These are phyloP conservation scores for Lipophrys pholis DNA, from an alignment of 2,113 vertebrate species.

Conservation along the genomic window DNA sequence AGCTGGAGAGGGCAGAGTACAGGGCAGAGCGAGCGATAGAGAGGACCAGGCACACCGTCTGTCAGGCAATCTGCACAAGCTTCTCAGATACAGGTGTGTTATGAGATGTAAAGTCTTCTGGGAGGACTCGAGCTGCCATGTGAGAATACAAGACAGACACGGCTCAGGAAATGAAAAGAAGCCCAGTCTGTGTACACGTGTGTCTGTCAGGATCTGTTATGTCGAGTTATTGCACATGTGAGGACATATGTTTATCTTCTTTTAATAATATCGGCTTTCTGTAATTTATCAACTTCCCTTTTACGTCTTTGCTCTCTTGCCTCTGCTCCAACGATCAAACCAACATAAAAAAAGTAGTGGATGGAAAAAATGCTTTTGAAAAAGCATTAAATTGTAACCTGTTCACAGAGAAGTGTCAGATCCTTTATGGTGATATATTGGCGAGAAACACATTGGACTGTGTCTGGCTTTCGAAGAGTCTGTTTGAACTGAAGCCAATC, in stretches of 20 bases:
- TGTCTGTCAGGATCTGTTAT: constrained; percentile 50
- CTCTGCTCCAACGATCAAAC: background rate
- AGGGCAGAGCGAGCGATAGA: constrained; percentile 26
- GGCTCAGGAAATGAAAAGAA: constrained; percentile 29
- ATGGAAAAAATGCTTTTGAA: constrained; percentile 27
- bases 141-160: constrained; percentile 20
- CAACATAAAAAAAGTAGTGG: constrained; percentile 13
- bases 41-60: constrained; percentile 37
- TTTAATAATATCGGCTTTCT: constrained; percentile 6
- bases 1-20: constrained; percentile 63
- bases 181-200: constrained; percentile 10
- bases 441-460: constrained; percentile 24
- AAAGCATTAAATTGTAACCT: constrained; percentile 16
- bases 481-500: constrained; percentile 64
- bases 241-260: constrained; percentile 12
- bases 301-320: background rate
- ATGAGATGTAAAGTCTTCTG: constrained; percentile 31
- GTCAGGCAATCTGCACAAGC: constrained; percentile 52
- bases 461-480: constrained; percentile 43
- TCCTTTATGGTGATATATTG: constrained; percentile 34
- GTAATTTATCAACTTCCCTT: background rate
- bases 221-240: constrained; percentile 19
- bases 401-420: constrained; percentile 17
- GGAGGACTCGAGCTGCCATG: constrained; percentile 23
- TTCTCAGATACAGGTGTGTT: constrained; percentile 53